Percentiles rank a stretch among this genome's conserved stretches.
phyloP scores from a whole-genome alignment of 23 tunicate species.

The Corella eumyota region DNA sequence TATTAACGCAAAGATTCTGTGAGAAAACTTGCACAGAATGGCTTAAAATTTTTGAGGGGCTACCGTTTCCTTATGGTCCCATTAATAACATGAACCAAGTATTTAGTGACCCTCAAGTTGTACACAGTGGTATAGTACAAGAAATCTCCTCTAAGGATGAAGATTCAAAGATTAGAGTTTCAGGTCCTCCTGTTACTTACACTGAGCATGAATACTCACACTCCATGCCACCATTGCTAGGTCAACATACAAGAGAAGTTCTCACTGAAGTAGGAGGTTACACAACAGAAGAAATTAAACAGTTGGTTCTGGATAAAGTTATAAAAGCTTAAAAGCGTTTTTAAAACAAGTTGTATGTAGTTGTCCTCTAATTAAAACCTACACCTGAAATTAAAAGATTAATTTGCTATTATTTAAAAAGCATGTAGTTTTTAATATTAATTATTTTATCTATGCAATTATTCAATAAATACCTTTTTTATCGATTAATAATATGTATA shows the following conservation, averaged over 20 bases:
- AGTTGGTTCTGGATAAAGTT: no score
- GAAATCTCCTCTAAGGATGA: constrained; percentile 38
- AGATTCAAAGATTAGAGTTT: constrained; percentile 30
- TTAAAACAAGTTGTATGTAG: no score
- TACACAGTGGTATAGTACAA: constrained; percentile 32
- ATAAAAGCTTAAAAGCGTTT: no score
- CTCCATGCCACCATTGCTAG: constrained; percentile 36
- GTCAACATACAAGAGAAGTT: constrained; percentile 68
- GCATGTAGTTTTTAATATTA: no score
- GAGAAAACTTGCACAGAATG: constrained; percentile 52
- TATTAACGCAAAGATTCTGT: constrained; percentile 32
- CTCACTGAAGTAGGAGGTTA: constrained; percentile 22
- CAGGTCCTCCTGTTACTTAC: constrained; percentile 83
- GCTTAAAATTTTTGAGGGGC: constrained; percentile 43
- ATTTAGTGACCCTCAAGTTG: constrained; percentile 75
- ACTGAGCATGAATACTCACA: constrained; percentile 7
- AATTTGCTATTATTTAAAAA: no score
- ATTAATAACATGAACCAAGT: constrained; percentile 72
- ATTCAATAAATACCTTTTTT: no score
- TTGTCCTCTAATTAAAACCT: no score
- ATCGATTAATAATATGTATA: no score
- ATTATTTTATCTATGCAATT: no score
- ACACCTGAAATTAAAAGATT: no score
- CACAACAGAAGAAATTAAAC: constrained; percentile 16
- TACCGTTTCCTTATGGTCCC: constrained; percentile 82